Evolutionary conservation across 2,888 invertebrate genomes (phyloP), one percentile per base, ranked within the genome.

Genomic region (Drosophila eohydei): DNA sequence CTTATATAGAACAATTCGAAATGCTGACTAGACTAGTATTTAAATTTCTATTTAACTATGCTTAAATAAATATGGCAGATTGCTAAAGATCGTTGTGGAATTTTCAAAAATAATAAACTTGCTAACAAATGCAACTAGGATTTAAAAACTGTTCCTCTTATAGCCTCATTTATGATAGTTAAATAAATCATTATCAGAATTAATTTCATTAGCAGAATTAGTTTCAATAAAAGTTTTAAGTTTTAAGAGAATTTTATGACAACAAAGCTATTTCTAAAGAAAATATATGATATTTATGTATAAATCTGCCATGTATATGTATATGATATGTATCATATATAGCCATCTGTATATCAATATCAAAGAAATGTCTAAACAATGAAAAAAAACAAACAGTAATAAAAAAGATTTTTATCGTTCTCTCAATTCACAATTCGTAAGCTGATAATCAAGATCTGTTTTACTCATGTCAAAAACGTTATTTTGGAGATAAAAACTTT

Each of bases 11-110:
- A 26, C 44, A 7, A 26, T 4, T 0, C 11, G 16, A 12, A 14
- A 36, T 36, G 34, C 26, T 70, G 52, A 63, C 48, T 67, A 56
- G 38, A 59, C 21, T 30, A 9, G 34, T 50, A 32, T 50, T 52
- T n/a, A 34, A 51, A 51, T 50, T 21, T 6, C 9, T 16, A 8
- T 3, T 6, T n/a, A n/a, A n/a, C 48, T 30, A 14, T n/a, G 30
- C 9, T 5, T 5, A 16, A 2, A 6, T 48, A 11, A 30, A 16
- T 30, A 4, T n/a, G 30, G 9, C 3, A 28, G 43, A 12, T 12
- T 11, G 21, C 21, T 21, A 21, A 21, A 21, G 21, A 16, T 0
- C 7, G 16, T 1, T 9, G 4, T 16, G 14, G 9, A 21, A 21
- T 21, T 21, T 21, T 21, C 21, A 21, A 21, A 21, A 21, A 21